Percentiles rank a stretch among this genome's conserved stretches.
Conservation (phyloP, 2,797 vertebrate species). For the Tragelaphus oryx region DNA sequence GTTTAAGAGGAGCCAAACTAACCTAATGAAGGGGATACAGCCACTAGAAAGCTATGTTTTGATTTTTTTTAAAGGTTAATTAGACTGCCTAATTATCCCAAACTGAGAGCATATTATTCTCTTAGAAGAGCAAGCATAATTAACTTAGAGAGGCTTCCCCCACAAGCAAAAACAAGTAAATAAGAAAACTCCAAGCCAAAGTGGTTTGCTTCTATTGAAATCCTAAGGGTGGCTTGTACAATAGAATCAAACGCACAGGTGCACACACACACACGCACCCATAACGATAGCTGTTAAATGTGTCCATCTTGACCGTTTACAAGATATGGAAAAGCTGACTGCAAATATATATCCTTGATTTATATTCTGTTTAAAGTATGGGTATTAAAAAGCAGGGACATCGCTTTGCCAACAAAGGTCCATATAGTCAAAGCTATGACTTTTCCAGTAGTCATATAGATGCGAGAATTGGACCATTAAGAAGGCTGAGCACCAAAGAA, state of each 20-base stretch:
- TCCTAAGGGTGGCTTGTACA: background rate
- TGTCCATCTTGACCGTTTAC: background rate
- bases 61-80: slow-evolving; percentile 73
- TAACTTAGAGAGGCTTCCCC: slow-evolving; percentile 72
- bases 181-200: slow-evolving; percentile 36
- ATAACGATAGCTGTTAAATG: background rate
- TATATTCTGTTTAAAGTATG: background rate
- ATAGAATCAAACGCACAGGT: background rate
- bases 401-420: background rate
- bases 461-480: background rate
- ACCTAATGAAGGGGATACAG: slow-evolving; percentile 76
- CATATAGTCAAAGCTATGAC: background rate
- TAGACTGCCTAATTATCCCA: slow-evolving; percentile 78
- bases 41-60: slow-evolving; percentile 69
- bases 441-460: background rate
- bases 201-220: slow-evolving; percentile 33
- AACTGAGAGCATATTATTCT: slow-evolving; percentile 60
- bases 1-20: slow-evolving; percentile 71
- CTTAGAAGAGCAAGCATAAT: slow-evolving; percentile 72
- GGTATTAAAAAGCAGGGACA: background rate
- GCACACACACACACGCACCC: background rate
- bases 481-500: background rate
- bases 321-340: background rate
- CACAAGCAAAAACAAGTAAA: slow-evolving; percentile 64
- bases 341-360: background rate